Percentiles rank a stretch among this genome's conserved stretches.
These are phyloP conservation scores for Chelonus insularis DNA, from an alignment of 1,140 invertebrate genomes.

Conservation along the genomic window DNA sequence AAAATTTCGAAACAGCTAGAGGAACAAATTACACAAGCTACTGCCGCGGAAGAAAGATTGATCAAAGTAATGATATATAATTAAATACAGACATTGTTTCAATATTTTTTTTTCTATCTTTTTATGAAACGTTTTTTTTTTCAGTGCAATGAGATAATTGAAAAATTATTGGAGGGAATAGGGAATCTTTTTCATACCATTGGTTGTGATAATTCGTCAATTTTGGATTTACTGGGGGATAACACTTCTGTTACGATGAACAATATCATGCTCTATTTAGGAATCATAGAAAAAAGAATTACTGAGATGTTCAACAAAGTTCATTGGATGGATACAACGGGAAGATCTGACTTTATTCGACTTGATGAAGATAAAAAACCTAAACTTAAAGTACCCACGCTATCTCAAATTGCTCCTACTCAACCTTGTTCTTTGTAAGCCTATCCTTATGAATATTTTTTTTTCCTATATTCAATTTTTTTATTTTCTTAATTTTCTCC, in stretches of 20 bases:
- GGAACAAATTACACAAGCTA: constrained; percentile 51
- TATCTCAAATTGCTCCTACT: constrained; percentile 45
- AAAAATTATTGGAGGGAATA: constrained; percentile 63
- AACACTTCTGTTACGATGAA: constrained; percentile 67
- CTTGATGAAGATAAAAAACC: constrained; percentile 49
- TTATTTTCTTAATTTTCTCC: constrained; percentile 5
- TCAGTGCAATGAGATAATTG: constrained; percentile 56
- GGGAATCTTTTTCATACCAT: constrained; percentile 65
- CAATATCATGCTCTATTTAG: constrained; percentile 75
- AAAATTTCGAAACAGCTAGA: constrained; percentile 51
- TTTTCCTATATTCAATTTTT: neutral
- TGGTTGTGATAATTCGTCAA: constrained; percentile 69
- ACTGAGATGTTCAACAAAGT: constrained; percentile 61
- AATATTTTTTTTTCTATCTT: constrained; percentile 1
- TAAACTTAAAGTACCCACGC: constrained; percentile 40
- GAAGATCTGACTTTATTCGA: constrained; percentile 39
- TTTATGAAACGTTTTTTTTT: constrained; percentile 14
- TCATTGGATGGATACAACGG: constrained; percentile 57
- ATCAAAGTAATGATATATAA: constrained; percentile 42
- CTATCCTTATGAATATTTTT: constrained; percentile 1
- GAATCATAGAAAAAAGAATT: constrained; percentile 69
- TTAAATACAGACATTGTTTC: neutral
- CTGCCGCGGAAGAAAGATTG: constrained; percentile 59
- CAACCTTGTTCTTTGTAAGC: constrained; percentile 57
- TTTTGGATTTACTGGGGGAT: constrained; percentile 70